Conservation (phyloP, 2,888 invertebrate species). For the Chesias legatella region DNA sequence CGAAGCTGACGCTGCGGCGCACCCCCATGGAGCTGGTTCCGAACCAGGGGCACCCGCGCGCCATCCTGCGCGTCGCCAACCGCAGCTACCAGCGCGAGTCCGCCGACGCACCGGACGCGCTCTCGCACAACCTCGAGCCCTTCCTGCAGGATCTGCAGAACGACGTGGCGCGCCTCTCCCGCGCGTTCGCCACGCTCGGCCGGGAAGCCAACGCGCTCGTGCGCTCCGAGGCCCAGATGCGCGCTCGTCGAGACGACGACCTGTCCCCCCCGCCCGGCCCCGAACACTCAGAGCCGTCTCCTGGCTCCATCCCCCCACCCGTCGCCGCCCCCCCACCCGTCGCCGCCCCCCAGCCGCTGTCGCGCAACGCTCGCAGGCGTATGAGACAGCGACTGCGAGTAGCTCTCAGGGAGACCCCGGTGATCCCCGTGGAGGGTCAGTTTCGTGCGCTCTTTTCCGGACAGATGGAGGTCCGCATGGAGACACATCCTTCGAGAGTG, state of each 20-base stretch:
- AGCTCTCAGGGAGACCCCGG: constrained; percentile 43
- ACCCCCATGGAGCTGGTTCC: constrained; percentile 50
- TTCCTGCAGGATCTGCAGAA: constrained; percentile 59
- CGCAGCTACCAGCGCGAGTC: constrained; percentile 44
- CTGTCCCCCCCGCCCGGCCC: constrained; percentile 11
- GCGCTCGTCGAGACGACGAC: constrained; percentile 41
- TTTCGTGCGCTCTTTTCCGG: not conserved
- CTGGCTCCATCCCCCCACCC: constrained; percentile 12
- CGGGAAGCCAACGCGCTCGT: constrained; percentile 53
- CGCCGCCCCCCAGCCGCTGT: constrained; percentile 26
- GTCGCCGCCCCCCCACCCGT: not conserved
- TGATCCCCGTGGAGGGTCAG: not conserved
- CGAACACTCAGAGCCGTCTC: too few relatives aligned
- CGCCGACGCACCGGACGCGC: constrained; percentile 14
- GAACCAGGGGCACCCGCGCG: constrained; percentile 57
- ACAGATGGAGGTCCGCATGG: too few relatives aligned
- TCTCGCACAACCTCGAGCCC: constrained; percentile 47
- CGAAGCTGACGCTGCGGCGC: constrained; percentile 60
- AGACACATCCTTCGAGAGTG: too few relatives aligned
- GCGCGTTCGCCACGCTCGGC: constrained; percentile 59
- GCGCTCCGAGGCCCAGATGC: constrained; percentile 51
- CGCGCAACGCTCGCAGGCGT: constrained; percentile 62
- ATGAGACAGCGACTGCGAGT: constrained; percentile 57
- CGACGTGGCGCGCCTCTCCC: constrained; percentile 57
- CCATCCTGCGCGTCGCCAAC: constrained; percentile 65